phyloP scores from a whole-genome alignment of 2,888 invertebrate genomes.

The Volucella zonaria region DNA sequence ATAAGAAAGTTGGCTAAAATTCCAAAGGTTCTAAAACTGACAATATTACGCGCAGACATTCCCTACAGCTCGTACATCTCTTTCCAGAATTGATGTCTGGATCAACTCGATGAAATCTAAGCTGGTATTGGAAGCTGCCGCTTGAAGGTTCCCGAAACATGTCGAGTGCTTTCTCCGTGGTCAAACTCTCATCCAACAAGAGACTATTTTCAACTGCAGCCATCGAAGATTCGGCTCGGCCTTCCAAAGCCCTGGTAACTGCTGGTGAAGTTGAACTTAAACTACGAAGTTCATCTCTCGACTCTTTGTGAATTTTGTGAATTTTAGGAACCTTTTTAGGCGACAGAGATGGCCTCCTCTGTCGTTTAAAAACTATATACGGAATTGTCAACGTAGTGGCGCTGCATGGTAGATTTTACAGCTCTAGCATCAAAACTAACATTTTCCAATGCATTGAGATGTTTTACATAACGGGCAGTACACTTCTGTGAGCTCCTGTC shows the following conservation, averaged over 20 bases:
- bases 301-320: no score
- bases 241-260: background rate
- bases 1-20: slow-evolving; percentile 1
- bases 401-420: slow-evolving; percentile 24
- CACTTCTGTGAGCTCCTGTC: no score
- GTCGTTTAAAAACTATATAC: no score
- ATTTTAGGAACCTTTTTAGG: no score
- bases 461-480: no score
- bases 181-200: background rate
- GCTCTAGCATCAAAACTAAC: slow-evolving; percentile 11
- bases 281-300: slow-evolving; percentile 41
- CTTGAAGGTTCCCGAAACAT: background rate
- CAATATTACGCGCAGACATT: slow-evolving; percentile 16
- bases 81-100: no score
- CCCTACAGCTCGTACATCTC: no score
- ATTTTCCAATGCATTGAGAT: slow-evolving; percentile 20
- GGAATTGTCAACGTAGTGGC: slow-evolving; percentile 43
- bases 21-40: slow-evolving; percentile 30
- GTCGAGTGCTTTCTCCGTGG: background rate
- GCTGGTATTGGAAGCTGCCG: background rate
- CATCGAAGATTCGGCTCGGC: background rate
- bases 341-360: no score
- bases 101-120: no score
- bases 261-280: slow-evolving; percentile 37
- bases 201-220: background rate